Percentiles rank a stretch among this genome's conserved stretches.
phyloP scores from a whole-genome alignment of 2,888 invertebrate species.

The Pristionchus exspectatus region DNA sequence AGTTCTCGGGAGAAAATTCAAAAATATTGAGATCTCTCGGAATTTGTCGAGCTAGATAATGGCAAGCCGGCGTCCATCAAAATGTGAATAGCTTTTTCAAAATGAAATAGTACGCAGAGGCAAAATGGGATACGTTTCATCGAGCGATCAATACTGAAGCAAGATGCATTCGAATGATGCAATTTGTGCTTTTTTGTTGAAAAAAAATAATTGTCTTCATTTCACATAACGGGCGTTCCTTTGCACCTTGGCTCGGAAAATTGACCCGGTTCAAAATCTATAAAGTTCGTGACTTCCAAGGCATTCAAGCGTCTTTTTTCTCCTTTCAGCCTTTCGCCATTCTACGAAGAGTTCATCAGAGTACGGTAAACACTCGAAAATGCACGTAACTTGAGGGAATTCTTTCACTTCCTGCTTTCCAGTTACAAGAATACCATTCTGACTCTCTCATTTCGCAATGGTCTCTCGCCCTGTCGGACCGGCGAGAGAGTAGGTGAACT shows the following conservation, averaged over 20 bases:
- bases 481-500: too few relatives aligned
- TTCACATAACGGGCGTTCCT: too few relatives aligned
- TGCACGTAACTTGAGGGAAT: neutral
- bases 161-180: neutral
- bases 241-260: too few relatives aligned
- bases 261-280: too few relatives aligned
- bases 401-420: neutral
- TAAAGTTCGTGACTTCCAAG: too few relatives aligned
- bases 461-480: too few relatives aligned
- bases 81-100: neutral
- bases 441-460: too few relatives aligned
- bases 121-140: neutral
- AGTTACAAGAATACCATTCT: too few relatives aligned
- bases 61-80: too few relatives aligned
- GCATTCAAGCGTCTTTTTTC: too few relatives aligned
- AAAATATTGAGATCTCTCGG: neutral
- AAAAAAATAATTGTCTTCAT: neutral
- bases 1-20: neutral
- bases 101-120: neutral
- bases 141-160: neutral
- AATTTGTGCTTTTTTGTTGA: neutral
- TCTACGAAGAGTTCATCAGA: too few relatives aligned
- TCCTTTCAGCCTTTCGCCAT: too few relatives aligned
- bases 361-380: neutral
- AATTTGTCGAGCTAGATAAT: neutral